These are phyloP conservation scores for Stegostoma tigrinum DNA, from an alignment of 2,113 vertebrate species.

Conservation along the genomic window DNA sequence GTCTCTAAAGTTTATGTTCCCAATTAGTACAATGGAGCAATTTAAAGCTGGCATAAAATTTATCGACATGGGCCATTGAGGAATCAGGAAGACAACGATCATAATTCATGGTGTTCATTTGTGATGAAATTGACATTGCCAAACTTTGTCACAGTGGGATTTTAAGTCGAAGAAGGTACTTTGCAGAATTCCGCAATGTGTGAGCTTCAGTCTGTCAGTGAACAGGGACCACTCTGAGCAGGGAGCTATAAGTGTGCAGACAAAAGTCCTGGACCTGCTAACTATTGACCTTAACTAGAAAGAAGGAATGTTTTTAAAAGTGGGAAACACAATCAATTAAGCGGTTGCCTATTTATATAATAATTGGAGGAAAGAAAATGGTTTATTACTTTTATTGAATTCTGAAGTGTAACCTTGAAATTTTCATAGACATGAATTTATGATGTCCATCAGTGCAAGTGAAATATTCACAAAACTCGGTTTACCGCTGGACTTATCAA, in stretches of 20 bases:
- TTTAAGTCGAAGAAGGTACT: background rate
- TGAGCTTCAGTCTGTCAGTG: background rate
- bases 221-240: background rate
- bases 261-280: background rate
- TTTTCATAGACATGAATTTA: slow-evolving; percentile 20
- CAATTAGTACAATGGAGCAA: too few relatives aligned
- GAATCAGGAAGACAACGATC: too few relatives aligned
- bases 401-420: background rate
- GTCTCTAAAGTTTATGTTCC: too few relatives aligned
- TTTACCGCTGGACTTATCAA: background rate
- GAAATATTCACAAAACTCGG: background rate
- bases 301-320: background rate
- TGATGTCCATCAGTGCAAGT: slow-evolving; percentile 48
- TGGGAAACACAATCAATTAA: background rate
- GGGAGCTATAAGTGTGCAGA: rapidly evolving
- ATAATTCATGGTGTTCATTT: too few relatives aligned
- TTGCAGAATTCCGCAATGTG: background rate
- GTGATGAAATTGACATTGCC: too few relatives aligned
- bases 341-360: background rate
- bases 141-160: too few relatives aligned
- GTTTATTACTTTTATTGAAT: background rate
- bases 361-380: background rate
- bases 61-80: too few relatives aligned
- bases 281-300: background rate
- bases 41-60: too few relatives aligned